A percentile compares a stretch with the other conserved stretches of the same genome.
These are phyloP conservation scores for Pelobates fuscus DNA, from an alignment of 2,113 vertebrate genomes.

Conservation along the genomic window DNA sequence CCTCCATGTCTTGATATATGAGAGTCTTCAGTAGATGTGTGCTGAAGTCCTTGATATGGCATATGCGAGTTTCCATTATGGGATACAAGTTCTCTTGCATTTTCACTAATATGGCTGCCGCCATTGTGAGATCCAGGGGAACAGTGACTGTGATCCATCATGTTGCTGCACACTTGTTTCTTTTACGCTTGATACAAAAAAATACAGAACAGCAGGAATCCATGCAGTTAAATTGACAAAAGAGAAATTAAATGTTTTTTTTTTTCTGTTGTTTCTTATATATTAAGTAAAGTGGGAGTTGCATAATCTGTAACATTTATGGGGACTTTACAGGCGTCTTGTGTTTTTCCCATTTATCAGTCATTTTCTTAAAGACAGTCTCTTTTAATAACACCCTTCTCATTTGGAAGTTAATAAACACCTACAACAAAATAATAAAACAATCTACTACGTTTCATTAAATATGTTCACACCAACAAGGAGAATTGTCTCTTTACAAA, in stretches of 20 bases:
- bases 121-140: slow-evolving; percentile 5
- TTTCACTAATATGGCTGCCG: neutral
- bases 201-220: neutral
- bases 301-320: slow-evolving; percentile 1
- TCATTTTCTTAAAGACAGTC: neutral
- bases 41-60: neutral
- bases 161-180: slow-evolving; percentile 9
- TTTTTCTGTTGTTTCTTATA: neutral
- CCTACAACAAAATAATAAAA: slow-evolving; percentile 19
- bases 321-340: slow-evolving; percentile 7
- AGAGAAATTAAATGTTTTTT: neutral
- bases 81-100: neutral
- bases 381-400: neutral
- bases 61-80: slow-evolving; percentile 1
- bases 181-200: neutral
- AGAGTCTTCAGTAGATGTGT: neutral
- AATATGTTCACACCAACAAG: neutral
- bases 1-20: neutral
- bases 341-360: neutral
- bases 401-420: too few relatives aligned
- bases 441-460: neutral
- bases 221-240: neutral
- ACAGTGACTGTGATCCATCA: neutral
- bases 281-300: slow-evolving; percentile 13
- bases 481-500: too few relatives aligned